Base-by-base conservation (phyloP, 2,888 invertebrate species). In the Neoitamus cyanurus region DNA sequence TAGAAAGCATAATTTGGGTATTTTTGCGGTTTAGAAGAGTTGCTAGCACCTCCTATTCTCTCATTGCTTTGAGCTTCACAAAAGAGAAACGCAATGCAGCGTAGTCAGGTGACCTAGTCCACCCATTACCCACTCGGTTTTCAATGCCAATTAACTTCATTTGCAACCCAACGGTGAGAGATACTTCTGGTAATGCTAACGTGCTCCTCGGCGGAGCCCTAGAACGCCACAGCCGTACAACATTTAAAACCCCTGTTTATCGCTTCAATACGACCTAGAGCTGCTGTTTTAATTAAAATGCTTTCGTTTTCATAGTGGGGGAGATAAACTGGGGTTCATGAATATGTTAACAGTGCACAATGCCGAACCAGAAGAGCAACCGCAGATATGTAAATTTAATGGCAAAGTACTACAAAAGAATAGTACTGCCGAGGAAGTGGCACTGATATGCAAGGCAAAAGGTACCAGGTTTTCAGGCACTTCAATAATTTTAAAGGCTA, bases 341-440 rank as follows among this genome's bases (percentile, higher is more conserved):
- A 85, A 85, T 85, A 85, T 83, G 69, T 85, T 85, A 83, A 83
- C 48, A 68, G 6, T 30, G 70, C 83, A 85, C 85, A 85, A 85
- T 85, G 46, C 30, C 68, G 25, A 83, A 68, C 69, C 46, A 83
- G 69, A 77, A 31, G 72, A 69, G 77, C 77, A 31, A 30, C 85
- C 83, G n/a, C 83, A 83, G 46, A 77, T 85, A 85, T 83, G 85
- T 85, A 85, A 85, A 85, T 85, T 83, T 83, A 85, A 85, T 83
- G 85, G 83, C 83, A 28, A 37, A 48, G 34, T 28, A 84, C 28
- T 30, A 73, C 68, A 72, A 73, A 82, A 73, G 82, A 82, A 82
- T 73, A 77, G 46, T 77, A 30, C 46, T 7, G 25, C 30, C 42
- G 73, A 77, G 77, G 77, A 77, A 77, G 46, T 42, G 46, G 20